These are phyloP conservation scores for Tenthredo distinguenda DNA, from an alignment of 2,888 invertebrate genomes.

Conservation along the genomic window DNA sequence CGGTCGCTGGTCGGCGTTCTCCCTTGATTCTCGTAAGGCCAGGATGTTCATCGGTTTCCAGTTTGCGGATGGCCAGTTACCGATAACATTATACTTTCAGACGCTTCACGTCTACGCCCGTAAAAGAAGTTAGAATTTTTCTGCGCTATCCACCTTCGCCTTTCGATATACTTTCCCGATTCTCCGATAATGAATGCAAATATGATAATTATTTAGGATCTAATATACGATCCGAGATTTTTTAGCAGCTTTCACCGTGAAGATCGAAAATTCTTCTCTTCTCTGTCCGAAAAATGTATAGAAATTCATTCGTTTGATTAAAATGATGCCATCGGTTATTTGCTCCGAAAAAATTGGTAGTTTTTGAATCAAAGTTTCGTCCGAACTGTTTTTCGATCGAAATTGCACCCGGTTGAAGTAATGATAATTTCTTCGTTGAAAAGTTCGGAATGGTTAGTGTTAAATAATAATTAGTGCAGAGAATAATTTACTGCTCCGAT, in stretches of 20 bases:
- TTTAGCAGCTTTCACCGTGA: not conserved
- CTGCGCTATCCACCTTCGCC: not conserved
- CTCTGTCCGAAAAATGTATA: not conserved
- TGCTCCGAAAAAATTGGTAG: not conserved
- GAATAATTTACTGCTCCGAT: not conserved
- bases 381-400: not conserved
- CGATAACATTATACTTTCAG: constrained; percentile 67
- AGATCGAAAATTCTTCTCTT: no score
- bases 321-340: not conserved
- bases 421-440: not conserved
- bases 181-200: not conserved
- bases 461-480: not conserved
- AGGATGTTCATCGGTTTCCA: constrained; percentile 49
- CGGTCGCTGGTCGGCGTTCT: constrained; percentile 57
- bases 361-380: not conserved
- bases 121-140: constrained; percentile 2
- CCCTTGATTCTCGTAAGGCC: constrained; percentile 63
- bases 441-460: not conserved
- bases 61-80: constrained; percentile 66
- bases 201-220: not conserved
- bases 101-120: not conserved
- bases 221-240: not conserved
- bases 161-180: not conserved
- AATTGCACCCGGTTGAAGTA: not conserved
- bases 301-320: not conserved